Conservation (phyloP, 2,888 invertebrate genomes). For the Heptascelio sp. region DNA sequence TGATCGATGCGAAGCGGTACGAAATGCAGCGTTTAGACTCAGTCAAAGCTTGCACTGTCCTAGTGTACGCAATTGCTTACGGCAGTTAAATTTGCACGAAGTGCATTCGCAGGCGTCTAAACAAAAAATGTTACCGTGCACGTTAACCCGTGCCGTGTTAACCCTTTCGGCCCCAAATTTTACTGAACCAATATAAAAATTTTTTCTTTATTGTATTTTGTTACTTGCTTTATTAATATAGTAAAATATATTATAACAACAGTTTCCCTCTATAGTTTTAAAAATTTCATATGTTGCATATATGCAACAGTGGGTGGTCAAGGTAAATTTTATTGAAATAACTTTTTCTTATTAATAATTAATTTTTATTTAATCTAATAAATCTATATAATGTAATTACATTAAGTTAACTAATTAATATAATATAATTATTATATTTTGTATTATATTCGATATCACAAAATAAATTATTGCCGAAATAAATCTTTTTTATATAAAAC, state of each 20-base stretch:
- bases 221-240: background rate
- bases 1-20: too few species aligned
- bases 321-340: conserved; percentile 4
- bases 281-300: conserved; percentile 9
- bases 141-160: too few species aligned
- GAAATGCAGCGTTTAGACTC: too few species aligned
- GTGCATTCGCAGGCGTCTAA: too few species aligned
- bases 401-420: background rate
- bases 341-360: background rate
- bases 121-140: too few species aligned
- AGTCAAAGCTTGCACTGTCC: too few species aligned
- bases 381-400: conserved; percentile 2
- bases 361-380: background rate
- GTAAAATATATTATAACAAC: background rate
- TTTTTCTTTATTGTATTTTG: conserved; percentile 2
- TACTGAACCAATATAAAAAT: conserved; percentile 2
- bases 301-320: conserved; percentile 9
- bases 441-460: background rate
- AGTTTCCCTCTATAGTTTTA: conserved; percentile 1
- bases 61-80: too few species aligned
- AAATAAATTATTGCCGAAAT: background rate
- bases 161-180: conserved; percentile 18
- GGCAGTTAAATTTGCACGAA: too few species aligned
- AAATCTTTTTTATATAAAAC: background rate
- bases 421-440: background rate